Evolutionary conservation across 2,888 invertebrate genomes (phyloP).

Genomic region (Prosopocoilus inquinatus): DNA sequence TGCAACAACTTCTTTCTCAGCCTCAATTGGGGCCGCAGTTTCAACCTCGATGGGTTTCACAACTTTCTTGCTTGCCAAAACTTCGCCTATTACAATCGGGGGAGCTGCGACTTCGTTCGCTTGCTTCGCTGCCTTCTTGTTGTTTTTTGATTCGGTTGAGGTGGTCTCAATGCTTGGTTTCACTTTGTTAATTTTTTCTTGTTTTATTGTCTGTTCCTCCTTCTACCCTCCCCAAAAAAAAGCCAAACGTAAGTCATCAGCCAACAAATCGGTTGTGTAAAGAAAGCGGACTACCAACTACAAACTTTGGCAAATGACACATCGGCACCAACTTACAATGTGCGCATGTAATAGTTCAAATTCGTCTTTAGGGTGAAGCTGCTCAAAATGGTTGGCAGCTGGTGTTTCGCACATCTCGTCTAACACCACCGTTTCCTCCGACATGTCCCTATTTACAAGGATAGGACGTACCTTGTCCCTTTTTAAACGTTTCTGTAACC

Average conservation of each 20-base stretch:
- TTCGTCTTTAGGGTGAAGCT: conserved; percentile 80
- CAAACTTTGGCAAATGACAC: too few species aligned
- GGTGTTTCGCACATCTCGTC: conserved; percentile 49
- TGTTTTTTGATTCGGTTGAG: conserved; percentile 15
- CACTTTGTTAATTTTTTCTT: conserved; percentile 26
- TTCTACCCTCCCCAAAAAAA: conserved; percentile 19
- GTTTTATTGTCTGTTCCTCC: conserved; percentile 34
- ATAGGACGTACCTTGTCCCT: conserved; percentile 73
- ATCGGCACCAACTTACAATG: conserved; percentile 21
- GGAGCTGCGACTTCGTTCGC: conserved; percentile 4
- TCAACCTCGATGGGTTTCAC: conserved; percentile 7
- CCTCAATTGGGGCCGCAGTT: conserved; percentile 5
- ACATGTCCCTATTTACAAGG: conserved; percentile 69
- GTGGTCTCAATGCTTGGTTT: conserved; percentile 8
- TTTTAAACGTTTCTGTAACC: conserved; percentile 61
- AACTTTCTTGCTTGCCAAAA: conserved; percentile 9
- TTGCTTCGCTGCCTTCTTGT: conserved; percentile 16
- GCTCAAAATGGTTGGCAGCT: conserved; percentile 71
- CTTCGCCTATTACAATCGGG: conserved; percentile 11
- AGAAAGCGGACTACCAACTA: not conserved
- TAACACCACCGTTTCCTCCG: conserved; percentile 55
- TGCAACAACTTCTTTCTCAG: conserved; percentile 9
- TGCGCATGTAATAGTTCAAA: conserved; percentile 55
- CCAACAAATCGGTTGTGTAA: not conserved
- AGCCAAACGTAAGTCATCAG: not conserved